These are phyloP conservation scores for Operophtera brumata DNA, from an alignment of 2,888 invertebrate genomes.

Conservation along the genomic window DNA sequence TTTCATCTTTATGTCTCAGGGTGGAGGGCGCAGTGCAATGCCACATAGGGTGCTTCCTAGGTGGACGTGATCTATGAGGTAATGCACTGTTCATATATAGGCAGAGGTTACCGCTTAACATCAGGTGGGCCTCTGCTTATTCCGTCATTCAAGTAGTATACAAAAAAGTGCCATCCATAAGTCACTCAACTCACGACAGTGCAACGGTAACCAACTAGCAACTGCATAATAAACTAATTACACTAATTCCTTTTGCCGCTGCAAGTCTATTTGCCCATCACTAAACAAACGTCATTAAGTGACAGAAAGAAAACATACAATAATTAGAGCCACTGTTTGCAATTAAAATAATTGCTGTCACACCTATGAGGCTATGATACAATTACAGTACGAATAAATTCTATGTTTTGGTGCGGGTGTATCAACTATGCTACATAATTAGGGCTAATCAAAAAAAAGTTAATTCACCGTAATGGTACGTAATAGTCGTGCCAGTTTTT, in stretches of 20 bases:
- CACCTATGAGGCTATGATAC: conserved; percentile 79
- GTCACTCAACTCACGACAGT: neutral
- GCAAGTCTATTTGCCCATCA: conserved; percentile 27
- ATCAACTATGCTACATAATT: conserved; percentile 48
- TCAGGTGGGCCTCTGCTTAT: no score
- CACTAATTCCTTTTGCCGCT: conserved; percentile 11
- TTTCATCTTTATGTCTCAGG: no score
- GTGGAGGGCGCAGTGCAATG: no score
- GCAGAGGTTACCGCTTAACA: no score
- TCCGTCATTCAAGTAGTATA: no score
- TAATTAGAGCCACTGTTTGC: conserved; percentile 68
- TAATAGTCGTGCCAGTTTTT: conserved; percentile 40
- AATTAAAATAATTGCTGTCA: conserved; percentile 80
- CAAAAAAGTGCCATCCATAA: neutral
- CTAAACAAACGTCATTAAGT: conserved; percentile 44
- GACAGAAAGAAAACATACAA: conserved; percentile 62
- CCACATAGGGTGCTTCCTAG: no score
- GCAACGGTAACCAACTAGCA: neutral
- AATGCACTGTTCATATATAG: no score
- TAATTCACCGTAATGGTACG: conserved; percentile 50
- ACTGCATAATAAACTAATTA: conserved; percentile 18
- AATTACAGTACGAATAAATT: conserved; percentile 73
- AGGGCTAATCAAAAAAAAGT: conserved; percentile 57
- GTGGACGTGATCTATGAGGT: no score
- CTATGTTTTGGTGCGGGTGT: conserved; percentile 52